Evolutionary conservation across 2,797 vertebrate genomes (phyloP), one percentile per base, ranked within the genome.

Genomic region (Silurus aristotelis): DNA sequence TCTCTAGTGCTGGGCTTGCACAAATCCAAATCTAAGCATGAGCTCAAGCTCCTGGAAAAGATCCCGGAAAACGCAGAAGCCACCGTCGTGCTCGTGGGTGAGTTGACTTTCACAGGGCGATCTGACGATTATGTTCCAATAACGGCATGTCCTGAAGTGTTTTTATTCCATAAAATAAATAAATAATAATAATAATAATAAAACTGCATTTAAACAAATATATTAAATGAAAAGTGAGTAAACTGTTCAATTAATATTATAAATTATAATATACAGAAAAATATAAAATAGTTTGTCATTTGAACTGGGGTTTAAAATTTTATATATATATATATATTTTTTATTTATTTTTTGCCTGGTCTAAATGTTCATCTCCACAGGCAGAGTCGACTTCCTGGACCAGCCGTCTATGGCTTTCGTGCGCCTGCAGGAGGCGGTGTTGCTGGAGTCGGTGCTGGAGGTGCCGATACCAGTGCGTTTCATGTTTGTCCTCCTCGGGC

Each of bases 371-470:
- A 25, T 80, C 46, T 72, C 85, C 48, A 10, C 92, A 99, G 98
- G 98, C 85, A 96, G 97, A 0, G 97, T 99, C 91, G 96, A 98
- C 91, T 99, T 99, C 94, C 94, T 99, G 93, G 96, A 96, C 87
- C 97, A 97, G 91, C 97, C 98, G 86, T 98, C 98, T 88, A 99
- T 99, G 97, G 98, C 98, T 9, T 99, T 99, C 0, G 98, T 99
- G 90, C 93, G 98, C 14, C 96, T 99, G 88, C 96, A 95, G 90
- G 97, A 99, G 90, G 98, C 97, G 0, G 97, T 96, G 89, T 96
- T 97, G 91, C 94, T 99, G 92, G 97, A 99, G 8, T 97, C 97
- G 0, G 98, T 99, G 82, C 92, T 99, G 77, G 98, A 99, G 92
- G 98, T 99, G 31, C 98, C 98, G 0, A 94, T 99, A 48, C 98